Percentiles rank a stretch among this genome's conserved stretches.
Conservation (phyloP, 1,140 invertebrate species). For the Drosophila kanapiae region DNA sequence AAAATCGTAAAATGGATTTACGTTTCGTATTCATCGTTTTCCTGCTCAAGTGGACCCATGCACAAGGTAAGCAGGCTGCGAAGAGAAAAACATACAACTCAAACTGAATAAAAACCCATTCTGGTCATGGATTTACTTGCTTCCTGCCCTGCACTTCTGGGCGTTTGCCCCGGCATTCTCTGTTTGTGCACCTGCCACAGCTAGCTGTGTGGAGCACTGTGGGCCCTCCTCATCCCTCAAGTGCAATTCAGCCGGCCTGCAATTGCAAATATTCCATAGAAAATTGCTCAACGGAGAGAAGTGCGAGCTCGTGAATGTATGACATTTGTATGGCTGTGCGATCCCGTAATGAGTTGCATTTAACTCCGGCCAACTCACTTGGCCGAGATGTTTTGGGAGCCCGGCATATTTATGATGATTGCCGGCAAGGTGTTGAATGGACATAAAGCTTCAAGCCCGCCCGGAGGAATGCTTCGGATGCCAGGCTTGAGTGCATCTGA, state of each 20-base stretch:
- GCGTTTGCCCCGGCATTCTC: constrained; percentile 69
- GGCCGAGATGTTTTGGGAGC: constrained; percentile 42
- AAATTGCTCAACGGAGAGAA: constrained; percentile 61
- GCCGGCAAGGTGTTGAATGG: constrained; percentile 52
- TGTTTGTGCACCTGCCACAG: constrained; percentile 71
- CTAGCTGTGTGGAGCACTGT: not conserved
- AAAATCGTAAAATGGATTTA: constrained; percentile 83
- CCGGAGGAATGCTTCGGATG: constrained; percentile 11
- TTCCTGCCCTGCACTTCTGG: constrained; percentile 23
- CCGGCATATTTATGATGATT: constrained; percentile 40
- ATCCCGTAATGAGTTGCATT: constrained; percentile 75
- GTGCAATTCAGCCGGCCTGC: constrained; percentile 67
- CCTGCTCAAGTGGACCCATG: constrained; percentile 84
- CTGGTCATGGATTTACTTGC: constrained; percentile 25
- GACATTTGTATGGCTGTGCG: constrained; percentile 42
- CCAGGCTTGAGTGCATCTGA: constrained; percentile 31
- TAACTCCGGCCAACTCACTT: constrained; percentile 49
- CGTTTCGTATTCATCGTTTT: constrained; percentile 84
- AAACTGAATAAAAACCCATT: constrained; percentile 30
- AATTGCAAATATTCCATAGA: constrained; percentile 77
- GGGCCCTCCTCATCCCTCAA: constrained; percentile 32
- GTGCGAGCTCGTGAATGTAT: constrained; percentile 30
- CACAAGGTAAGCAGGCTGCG: constrained; percentile 73
- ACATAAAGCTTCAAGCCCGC: constrained; percentile 1
- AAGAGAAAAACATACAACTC: constrained; percentile 25